A percentile compares a stretch with the other conserved stretches of the same genome.
These are phyloP conservation scores for Orthonyx spaldingii DNA, from an alignment of 2,113 vertebrate genomes.

Conservation along the genomic window DNA sequence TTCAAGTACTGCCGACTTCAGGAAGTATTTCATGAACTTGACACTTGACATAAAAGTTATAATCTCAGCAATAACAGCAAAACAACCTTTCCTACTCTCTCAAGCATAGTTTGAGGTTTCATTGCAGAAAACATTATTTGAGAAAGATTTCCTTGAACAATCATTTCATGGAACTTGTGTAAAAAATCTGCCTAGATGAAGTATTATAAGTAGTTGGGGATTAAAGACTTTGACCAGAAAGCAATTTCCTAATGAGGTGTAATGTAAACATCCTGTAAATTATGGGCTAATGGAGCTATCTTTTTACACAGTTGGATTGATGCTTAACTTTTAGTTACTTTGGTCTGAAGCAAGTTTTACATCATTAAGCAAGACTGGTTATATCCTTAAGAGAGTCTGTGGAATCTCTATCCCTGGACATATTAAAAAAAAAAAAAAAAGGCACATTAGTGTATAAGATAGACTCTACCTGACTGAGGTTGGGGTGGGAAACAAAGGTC, in stretches of 20 bases:
- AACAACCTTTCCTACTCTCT: not conserved
- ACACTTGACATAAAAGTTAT: not conserved
- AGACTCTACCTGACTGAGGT: not conserved
- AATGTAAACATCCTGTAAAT: not conserved
- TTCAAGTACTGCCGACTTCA: not conserved
- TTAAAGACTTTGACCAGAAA: not conserved
- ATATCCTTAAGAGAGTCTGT: not conserved
- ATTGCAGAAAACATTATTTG: not conserved
- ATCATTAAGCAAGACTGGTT: not conserved
- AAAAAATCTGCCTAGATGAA: not conserved
- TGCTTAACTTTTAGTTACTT: not conserved
- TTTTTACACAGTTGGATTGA: not conserved
- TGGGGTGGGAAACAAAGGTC: not conserved
- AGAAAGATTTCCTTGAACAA: not conserved
- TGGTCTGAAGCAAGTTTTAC: not conserved
- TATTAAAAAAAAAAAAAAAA: not conserved
- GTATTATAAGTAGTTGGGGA: not conserved
- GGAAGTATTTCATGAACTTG: not conserved
- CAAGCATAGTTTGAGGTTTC: not conserved
- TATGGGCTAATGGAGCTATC: not conserved
- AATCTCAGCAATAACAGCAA: not conserved
- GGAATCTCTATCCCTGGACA: not conserved
- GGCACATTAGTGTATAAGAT: not conserved
- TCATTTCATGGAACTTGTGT: fast-evolving
- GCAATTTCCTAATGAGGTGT: not conserved